These are phyloP conservation scores for Anolis apletophallus DNA, from an alignment of 2,797 vertebrate genomes.

Conservation along the genomic window DNA sequence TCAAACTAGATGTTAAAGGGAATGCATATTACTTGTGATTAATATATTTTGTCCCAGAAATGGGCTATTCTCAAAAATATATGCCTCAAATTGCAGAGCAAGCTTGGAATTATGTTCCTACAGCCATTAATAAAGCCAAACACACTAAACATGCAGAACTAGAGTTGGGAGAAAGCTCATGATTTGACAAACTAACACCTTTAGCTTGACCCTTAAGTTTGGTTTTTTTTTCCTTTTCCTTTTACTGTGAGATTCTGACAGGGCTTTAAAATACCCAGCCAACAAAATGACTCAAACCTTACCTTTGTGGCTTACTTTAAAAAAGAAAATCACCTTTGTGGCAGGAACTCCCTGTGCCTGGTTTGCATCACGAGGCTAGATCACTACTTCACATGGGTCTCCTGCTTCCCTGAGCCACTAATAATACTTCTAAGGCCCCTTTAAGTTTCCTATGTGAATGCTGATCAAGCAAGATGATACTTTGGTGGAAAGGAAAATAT, in stretches of 20 bases:
- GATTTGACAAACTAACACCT: no score
- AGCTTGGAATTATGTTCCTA: no score
- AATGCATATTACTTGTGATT: no score
- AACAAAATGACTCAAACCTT: not conserved
- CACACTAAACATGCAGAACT: no score
- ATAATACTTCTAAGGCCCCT: rapidly evolving
- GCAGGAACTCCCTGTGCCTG: not conserved
- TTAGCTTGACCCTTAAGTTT: no score
- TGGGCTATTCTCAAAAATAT: no score
- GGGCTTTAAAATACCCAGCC: not conserved
- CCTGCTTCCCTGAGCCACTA: rapidly evolving
- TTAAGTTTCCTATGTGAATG: not conserved
- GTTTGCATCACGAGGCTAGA: no score
- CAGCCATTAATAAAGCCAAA: no score
- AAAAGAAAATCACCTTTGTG: not conserved
- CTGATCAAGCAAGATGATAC: not conserved
- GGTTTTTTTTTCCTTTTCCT: not conserved
- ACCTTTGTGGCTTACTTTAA: not conserved
- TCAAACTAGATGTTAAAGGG: no score
- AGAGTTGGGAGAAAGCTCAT: no score
- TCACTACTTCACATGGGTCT: not conserved
- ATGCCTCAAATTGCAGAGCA: no score
- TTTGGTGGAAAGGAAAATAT: not conserved
- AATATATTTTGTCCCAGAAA: no score
- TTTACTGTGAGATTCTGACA: not conserved